A percentile compares a stretch with the other conserved stretches of the same genome.
phyloP scores from a whole-genome alignment of 2,113 vertebrate species.

The Elephantulus edwardii region DNA sequence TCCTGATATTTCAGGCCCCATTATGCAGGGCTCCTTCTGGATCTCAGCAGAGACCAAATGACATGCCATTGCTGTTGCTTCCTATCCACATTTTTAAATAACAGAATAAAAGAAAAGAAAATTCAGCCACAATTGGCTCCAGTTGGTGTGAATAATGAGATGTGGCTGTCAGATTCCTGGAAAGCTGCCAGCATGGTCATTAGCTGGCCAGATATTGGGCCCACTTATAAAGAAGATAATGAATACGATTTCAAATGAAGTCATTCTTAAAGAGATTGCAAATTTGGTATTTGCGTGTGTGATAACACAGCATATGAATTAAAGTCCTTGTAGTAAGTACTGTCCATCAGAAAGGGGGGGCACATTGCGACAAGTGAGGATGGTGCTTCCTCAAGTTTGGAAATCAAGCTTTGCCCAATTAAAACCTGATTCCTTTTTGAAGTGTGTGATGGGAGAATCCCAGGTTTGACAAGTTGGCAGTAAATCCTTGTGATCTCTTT shows the following conservation, averaged over 20 bases:
- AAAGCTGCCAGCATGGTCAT: slow-evolving; percentile 55
- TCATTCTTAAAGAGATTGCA: slow-evolving; percentile 54
- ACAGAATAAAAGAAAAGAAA: slow-evolving; percentile 25
- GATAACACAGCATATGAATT: slow-evolving; percentile 28
- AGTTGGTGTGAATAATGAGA: slow-evolving; percentile 78
- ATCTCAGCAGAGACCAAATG: slow-evolving; percentile 38
- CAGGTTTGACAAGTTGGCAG: slow-evolving; percentile 73
- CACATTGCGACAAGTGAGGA: not conserved
- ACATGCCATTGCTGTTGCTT: slow-evolving; percentile 57
- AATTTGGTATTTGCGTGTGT: slow-evolving; percentile 12
- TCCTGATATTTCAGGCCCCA: not conserved
- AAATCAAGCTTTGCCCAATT: slow-evolving; percentile 65
- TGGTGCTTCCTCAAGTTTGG: slow-evolving; percentile 19
- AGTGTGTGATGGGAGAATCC: slow-evolving; percentile 64
- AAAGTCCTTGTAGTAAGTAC: slow-evolving; percentile 31
- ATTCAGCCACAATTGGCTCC: slow-evolving; percentile 71
- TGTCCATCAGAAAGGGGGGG: not conserved
- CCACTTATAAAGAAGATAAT: slow-evolving; percentile 16
- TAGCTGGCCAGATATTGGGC: slow-evolving; percentile 45
- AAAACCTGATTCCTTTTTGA: slow-evolving; percentile 62
- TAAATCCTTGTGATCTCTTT: slow-evolving; percentile 77
- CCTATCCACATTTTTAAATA: slow-evolving; percentile 67
- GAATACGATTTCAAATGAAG: slow-evolving; percentile 53
- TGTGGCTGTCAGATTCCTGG: slow-evolving; percentile 71
- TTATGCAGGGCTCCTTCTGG: slow-evolving; percentile 39